Evolutionary conservation across 2,888 invertebrate genomes (phyloP).

Genomic region (Andrena dorsata): DNA sequence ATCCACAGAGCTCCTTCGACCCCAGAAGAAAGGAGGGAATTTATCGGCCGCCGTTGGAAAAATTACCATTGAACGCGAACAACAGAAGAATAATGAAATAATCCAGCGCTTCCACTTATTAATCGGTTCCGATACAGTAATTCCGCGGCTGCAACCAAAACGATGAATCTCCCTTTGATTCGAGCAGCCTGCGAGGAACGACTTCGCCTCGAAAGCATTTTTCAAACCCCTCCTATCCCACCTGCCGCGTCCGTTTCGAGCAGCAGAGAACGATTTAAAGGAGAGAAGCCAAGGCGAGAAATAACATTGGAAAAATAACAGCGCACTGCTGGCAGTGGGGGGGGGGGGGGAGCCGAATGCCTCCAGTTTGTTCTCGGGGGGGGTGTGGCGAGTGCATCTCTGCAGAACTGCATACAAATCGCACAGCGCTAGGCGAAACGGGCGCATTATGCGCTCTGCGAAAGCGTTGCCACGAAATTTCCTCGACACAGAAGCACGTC

Average conservation of each 20-base stretch:
- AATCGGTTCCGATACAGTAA: slow-evolving; percentile 18
- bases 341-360: not conserved
- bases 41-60: slow-evolving; percentile 9
- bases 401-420: slow-evolving; percentile 33
- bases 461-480: not conserved
- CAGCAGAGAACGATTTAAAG: not conserved
- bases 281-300: slow-evolving; percentile 20
- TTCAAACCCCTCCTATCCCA: not conserved
- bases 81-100: slow-evolving; percentile 5
- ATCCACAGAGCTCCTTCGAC: too few relatives aligned
- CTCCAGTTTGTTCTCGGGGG: slow-evolving; percentile 25
- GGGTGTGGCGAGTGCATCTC: not conserved
- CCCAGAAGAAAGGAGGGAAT: not conserved
- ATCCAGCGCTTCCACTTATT: slow-evolving; percentile 16
- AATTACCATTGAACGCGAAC: not conserved
- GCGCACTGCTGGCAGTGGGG: not conserved
- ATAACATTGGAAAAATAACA: slow-evolving; percentile 30
- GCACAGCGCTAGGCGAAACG: not conserved
- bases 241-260: too few relatives aligned
- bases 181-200: slow-evolving; percentile 7
- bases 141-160: not conserved
- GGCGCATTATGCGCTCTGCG: slow-evolving; percentile 12
- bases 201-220: slow-evolving; percentile 4
- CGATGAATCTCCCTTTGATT: slow-evolving; percentile 13
- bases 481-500: not conserved